These are phyloP conservation scores for Eristalis arbustorum DNA, from an alignment of 2,888 invertebrate genomes.

Conservation along the genomic window DNA sequence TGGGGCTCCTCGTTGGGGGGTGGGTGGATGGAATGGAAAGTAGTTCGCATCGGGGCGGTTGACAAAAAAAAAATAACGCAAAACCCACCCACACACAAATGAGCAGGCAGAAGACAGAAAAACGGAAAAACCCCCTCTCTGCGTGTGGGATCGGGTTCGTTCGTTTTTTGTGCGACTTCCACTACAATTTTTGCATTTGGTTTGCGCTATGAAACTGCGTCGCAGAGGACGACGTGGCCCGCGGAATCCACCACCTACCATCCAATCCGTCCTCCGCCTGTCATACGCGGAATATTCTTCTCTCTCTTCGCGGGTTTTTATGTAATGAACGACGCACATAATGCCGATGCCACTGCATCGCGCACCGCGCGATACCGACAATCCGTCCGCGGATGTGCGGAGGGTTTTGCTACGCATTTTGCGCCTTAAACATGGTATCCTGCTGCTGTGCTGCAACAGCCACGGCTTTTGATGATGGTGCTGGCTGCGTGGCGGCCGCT, in stretches of 20 bases:
- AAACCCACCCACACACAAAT: not conserved
- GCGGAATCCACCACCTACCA: slow-evolving; percentile 32
- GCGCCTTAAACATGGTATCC: slow-evolving; percentile 18
- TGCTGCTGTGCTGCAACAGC: not conserved
- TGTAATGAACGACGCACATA: slow-evolving; percentile 68
- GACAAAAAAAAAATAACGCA: slow-evolving; percentile 48
- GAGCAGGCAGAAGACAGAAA: not conserved
- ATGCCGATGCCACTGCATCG: slow-evolving; percentile 45
- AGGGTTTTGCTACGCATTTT: slow-evolving; percentile 64
- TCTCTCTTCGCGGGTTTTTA: slow-evolving; percentile 47
- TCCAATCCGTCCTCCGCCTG: slow-evolving; percentile 25
- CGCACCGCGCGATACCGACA: slow-evolving; percentile 38
- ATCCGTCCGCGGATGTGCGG: slow-evolving; percentile 57
- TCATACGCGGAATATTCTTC: slow-evolving; percentile 55
- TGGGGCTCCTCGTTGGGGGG: slow-evolving; percentile 35
- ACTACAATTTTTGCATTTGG: slow-evolving; percentile 67
- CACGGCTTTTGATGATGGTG: slow-evolving; percentile 10
- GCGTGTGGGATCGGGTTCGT: slow-evolving; percentile 12
- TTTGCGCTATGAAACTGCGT: slow-evolving; percentile 67
- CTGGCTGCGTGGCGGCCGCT: not conserved
- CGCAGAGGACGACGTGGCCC: slow-evolving; percentile 14
- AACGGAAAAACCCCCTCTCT: slow-evolving; percentile 23
- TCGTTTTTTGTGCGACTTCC: slow-evolving; percentile 50
- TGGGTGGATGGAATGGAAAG: not conserved
- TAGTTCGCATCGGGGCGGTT: slow-evolving; percentile 35